phyloP scores from a whole-genome alignment of 37 sponge, comb jelly and placozoan species.

The Halisarca cf. caerulea region DNA sequence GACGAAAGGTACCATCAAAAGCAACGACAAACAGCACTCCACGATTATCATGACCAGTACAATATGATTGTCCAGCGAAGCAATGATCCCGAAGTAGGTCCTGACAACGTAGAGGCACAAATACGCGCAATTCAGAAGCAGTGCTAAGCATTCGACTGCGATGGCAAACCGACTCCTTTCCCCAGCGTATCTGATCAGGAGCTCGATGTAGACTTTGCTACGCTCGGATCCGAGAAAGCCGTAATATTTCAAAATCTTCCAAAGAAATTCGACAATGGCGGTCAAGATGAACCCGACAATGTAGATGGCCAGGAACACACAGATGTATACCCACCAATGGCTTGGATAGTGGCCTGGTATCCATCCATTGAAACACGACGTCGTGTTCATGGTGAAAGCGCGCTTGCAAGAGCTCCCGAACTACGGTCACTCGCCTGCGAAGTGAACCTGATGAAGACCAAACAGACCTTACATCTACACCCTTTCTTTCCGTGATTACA shows the following conservation, averaged over 20 bases:
- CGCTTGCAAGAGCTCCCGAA: too few species aligned
- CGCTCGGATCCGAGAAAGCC: not conserved
- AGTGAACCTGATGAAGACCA: too few species aligned
- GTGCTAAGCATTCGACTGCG: not conserved
- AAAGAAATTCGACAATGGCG: not conserved
- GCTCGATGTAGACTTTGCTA: not conserved
- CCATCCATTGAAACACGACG: too few species aligned
- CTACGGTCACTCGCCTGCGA: too few species aligned
- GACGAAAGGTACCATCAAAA: conserved; percentile 37
- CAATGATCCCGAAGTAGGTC: not conserved
- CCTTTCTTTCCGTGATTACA: too few species aligned
- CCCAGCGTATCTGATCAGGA: not conserved
- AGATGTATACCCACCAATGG: conserved; percentile 14
- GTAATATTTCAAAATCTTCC: too few species aligned
- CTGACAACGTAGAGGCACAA: not conserved
- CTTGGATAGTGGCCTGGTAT: too few species aligned
- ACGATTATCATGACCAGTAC: not conserved
- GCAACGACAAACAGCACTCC: conserved; percentile 31
- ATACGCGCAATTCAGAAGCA: not conserved
- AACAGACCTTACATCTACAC: too few species aligned
- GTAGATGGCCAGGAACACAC: not conserved
- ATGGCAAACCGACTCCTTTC: not conserved
- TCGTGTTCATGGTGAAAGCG: too few species aligned
- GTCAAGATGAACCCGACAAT: not conserved
- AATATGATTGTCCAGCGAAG: not conserved